phyloP scores from a whole-genome alignment of 2,797 vertebrate species.

The Gallirallus australis region DNA sequence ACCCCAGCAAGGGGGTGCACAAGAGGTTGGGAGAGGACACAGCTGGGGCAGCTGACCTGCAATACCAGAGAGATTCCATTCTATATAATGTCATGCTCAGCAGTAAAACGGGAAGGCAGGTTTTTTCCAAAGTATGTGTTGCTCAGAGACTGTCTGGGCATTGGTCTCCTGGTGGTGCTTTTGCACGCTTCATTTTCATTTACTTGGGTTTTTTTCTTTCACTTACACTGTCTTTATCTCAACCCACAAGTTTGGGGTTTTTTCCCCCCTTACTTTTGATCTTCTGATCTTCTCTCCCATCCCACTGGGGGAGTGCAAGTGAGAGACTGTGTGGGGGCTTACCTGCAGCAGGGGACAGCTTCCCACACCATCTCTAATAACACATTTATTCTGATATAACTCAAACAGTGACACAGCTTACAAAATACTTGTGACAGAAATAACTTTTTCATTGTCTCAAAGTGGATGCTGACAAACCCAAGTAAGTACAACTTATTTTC shows the following conservation, averaged over 20 bases:
- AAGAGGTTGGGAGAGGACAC: constrained; percentile 35
- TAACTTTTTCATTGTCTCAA: neutral
- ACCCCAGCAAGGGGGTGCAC: neutral
- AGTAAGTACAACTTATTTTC: neutral
- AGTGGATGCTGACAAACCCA: neutral
- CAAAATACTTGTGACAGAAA: neutral
- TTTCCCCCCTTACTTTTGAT: neutral
- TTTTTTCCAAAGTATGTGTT: neutral
- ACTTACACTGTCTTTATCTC: neutral
- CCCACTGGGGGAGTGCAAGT: rapidly evolving
- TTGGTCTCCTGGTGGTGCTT: neutral
- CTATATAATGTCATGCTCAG: neutral
- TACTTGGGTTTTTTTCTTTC: neutral
- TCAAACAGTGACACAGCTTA: neutral
- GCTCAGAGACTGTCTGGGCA: neutral
- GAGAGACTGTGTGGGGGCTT: neutral
- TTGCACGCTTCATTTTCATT: neutral
- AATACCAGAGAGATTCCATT: constrained; percentile 31
- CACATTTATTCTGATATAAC: neutral
- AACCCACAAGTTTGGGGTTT: neutral
- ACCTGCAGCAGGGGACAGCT: neutral
- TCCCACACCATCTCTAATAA: neutral
- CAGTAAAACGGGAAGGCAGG: neutral
- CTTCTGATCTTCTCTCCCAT: neutral
- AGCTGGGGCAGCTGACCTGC: constrained; percentile 65